These are phyloP conservation scores for Aleiodes testaceus DNA, from an alignment of 2,888 invertebrate species.

Conservation along the genomic window DNA sequence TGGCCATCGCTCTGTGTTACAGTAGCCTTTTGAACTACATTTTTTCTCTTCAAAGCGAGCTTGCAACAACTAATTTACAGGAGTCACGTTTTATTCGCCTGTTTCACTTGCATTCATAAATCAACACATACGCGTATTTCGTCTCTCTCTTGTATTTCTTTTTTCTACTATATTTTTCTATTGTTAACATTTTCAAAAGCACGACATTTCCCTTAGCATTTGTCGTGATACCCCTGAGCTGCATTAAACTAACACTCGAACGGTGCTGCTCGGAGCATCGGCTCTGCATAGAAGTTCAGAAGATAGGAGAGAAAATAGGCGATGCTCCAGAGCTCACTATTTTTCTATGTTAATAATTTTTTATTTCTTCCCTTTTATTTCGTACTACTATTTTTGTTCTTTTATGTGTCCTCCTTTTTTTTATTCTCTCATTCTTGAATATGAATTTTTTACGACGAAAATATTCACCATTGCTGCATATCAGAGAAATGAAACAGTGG, in stretches of 20 bases:
- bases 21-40: slow-evolving; percentile 27
- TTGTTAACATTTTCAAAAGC: slow-evolving; percentile 35
- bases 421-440: neutral
- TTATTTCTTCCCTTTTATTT: slow-evolving; percentile 25
- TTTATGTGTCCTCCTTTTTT: slow-evolving; percentile 1
- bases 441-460: slow-evolving; percentile 26
- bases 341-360: slow-evolving; percentile 15
- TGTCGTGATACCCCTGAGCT: slow-evolving; percentile 32
- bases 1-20: slow-evolving; percentile 52
- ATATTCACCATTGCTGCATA: slow-evolving; percentile 17
- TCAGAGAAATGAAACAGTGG: slow-evolving; percentile 11
- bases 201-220: slow-evolving; percentile 37
- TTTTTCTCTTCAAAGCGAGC: slow-evolving; percentile 33
- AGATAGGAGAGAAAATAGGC: neutral
- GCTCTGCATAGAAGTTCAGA: neutral
- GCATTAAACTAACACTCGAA: slow-evolving; percentile 18
- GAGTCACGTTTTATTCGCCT: slow-evolving; percentile 47
- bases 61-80: slow-evolving; percentile 45
- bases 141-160: slow-evolving; percentile 39
- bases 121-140: slow-evolving; percentile 50
- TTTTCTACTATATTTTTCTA: slow-evolving; percentile 1
- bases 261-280: neutral
- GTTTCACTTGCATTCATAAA: slow-evolving; percentile 43
- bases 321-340: slow-evolving; percentile 31
- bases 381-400: slow-evolving; percentile 37